Conservation (phyloP, 2,113 vertebrate species). For the Harpagus bidentatus region DNA sequence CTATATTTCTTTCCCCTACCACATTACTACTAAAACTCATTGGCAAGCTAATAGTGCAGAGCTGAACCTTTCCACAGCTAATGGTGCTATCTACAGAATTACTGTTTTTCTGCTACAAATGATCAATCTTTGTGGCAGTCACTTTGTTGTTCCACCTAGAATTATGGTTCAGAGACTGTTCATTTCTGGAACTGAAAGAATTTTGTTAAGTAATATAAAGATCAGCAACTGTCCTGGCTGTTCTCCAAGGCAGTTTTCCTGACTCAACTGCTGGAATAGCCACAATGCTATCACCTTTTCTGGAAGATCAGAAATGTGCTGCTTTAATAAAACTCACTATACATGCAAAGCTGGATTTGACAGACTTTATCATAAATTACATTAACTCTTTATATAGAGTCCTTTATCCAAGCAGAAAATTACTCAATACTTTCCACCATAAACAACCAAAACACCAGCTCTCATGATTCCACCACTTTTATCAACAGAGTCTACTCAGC, state of each 20-base stretch:
- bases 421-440: neutral
- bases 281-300: neutral
- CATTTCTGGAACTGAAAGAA: neutral
- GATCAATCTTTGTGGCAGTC: neutral
- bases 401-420: neutral
- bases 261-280: neutral
- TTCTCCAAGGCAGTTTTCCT: neutral
- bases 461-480: neutral
- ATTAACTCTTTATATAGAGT: neutral
- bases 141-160: neutral
- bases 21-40: neutral
- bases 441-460: conserved; percentile 12
- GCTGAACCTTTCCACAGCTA: neutral
- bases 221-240: neutral
- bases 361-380: neutral
- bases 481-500: neutral
- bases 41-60: neutral
- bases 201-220: neutral
- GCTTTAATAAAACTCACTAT: neutral
- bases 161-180: neutral
- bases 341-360: neutral
- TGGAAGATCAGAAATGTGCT: neutral
- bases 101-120: neutral
- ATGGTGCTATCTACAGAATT: neutral
- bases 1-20: neutral